These are phyloP conservation scores for Deilephila elpenor DNA, from an alignment of 2,888 invertebrate genomes.

Conservation along the genomic window DNA sequence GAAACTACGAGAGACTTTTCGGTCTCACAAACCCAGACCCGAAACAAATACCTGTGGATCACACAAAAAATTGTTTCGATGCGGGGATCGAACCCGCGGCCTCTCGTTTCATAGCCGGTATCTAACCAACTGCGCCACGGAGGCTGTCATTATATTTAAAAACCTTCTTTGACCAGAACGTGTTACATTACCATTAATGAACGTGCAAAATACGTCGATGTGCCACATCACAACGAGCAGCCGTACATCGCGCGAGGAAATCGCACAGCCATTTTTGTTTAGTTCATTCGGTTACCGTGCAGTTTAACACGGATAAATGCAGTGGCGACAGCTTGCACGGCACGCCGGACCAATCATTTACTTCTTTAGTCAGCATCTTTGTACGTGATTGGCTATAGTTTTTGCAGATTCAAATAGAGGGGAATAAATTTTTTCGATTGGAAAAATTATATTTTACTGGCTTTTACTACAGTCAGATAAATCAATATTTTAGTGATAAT, in stretches of 20 bases:
- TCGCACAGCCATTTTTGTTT: slow-evolving; percentile 49
- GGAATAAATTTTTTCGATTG: too few relatives aligned
- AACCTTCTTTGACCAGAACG: neutral
- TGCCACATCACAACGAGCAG: slow-evolving; percentile 36
- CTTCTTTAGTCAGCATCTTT: slow-evolving; percentile 1
- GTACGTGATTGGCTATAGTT: neutral
- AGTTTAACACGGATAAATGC: slow-evolving; percentile 35
- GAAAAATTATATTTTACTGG: too few relatives aligned
- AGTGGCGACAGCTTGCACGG: slow-evolving; percentile 36
- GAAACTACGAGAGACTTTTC: too few relatives aligned
- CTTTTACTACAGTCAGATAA: too few relatives aligned
- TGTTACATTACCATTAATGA: slow-evolving; percentile 30
- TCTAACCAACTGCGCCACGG: too few relatives aligned
- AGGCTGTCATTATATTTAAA: neutral
- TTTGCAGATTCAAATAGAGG: neutral
- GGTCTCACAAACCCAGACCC: too few relatives aligned
- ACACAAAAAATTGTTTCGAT: too few relatives aligned
- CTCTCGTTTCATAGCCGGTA: too few relatives aligned
- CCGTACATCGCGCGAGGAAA: slow-evolving; percentile 42
- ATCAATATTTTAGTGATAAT: too few relatives aligned
- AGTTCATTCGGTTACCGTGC: slow-evolving; percentile 40
- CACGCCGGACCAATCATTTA: neutral
- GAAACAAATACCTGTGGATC: too few relatives aligned
- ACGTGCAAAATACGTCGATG: slow-evolving; percentile 32
- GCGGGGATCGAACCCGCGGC: too few relatives aligned